Base-by-base conservation (phyloP, 1,140 invertebrate genomes). In the Achatina immaculata region DNA sequence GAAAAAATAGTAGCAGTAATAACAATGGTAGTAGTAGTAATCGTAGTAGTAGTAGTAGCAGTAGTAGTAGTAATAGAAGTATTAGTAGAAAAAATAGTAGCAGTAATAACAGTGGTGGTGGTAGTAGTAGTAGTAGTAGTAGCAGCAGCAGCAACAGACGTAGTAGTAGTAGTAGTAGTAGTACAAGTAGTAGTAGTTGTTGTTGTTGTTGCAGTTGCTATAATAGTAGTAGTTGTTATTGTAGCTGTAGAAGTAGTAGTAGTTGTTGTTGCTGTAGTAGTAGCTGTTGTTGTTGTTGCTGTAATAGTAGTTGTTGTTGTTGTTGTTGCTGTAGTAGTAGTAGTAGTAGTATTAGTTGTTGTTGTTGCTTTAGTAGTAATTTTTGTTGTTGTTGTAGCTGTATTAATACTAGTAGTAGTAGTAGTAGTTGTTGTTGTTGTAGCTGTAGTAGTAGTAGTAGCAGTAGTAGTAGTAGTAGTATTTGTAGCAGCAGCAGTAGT, bases 271-370 rank as follows among this genome's bases (percentile, higher is more conserved):
- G 36, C 36, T 28, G 69, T 72, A 72, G 36, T 72, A 72, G 36
- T 72, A 34, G 69, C 31, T 69, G 66, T 69, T 69, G 66, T 69
- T 69, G 66, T 69, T 69, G 66, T 69, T 69, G 66, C 31, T 69
- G 66, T 69, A 16, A 31, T 69, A 16, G 66, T 69, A 16, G 66
- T 69, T 69, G 66, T 69, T 69, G 31, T 16, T 36, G 21, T 14
- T 69, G 34, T 14, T 69, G 66, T 16, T 34, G 66, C 14, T 55
- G 51, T n/a, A n/a, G n/a, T n/a, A n/a, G n/a, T n/a, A n/a, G n/a
- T n/a, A n/a, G n/a, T n/a, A n/a, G n/a, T n/a, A n/a, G n/a, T n/a
- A n/a, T n/a, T n/a, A n/a, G n/a, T n/a, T n/a, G n/a, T n/a, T n/a
- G n/a, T n/a, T n/a, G n/a, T n/a, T n/a, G n/a, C n/a, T n/a, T n/a